Conservation (phyloP, 2,797 vertebrate species). For the Molothrus ater region DNA sequence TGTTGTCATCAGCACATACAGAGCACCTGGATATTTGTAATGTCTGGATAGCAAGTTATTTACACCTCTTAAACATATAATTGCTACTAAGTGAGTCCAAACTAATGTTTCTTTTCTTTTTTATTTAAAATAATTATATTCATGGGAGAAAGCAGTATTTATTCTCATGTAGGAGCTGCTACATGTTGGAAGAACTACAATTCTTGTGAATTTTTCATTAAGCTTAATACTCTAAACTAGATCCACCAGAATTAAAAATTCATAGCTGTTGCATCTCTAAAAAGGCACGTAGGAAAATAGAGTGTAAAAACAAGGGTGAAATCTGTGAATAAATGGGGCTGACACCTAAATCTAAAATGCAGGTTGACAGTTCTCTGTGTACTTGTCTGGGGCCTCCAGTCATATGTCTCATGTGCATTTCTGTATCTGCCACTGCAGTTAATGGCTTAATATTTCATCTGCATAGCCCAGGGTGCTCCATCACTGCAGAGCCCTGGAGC, state of each 20-base stretch:
- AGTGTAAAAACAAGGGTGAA: constrained; percentile 17
- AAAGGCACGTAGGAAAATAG: constrained; percentile 10
- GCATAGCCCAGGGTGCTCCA: constrained; percentile 60
- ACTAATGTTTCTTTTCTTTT: constrained; percentile 66
- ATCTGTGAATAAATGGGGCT: neutral
- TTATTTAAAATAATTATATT: constrained; percentile 70
- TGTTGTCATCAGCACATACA: constrained; percentile 99
- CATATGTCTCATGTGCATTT: constrained; percentile 44
- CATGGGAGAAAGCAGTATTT: constrained; percentile 61
- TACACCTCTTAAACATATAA: constrained; percentile 84
- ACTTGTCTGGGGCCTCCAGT: neutral
- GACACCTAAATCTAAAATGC: neutral
- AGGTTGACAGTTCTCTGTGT: constrained; percentile 21
- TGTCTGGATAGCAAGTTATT: constrained; percentile 86
- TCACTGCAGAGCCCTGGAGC: neutral
- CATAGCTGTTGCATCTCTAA: neutral
- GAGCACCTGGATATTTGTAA: constrained; percentile 89
- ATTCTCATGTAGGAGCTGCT: constrained; percentile 14
- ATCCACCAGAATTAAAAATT: constrained; percentile 47
- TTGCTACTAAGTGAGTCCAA: constrained; percentile 84
- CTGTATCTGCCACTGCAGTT: constrained; percentile 46
- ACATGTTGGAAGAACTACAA: constrained; percentile 19
- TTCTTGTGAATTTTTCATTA: constrained; percentile 62
- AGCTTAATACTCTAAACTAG: constrained; percentile 43
- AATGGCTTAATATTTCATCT: constrained; percentile 73